Evolutionary conservation across 2,888 invertebrate species (phyloP).

Genomic region (Dichetophora obliterata): DNA sequence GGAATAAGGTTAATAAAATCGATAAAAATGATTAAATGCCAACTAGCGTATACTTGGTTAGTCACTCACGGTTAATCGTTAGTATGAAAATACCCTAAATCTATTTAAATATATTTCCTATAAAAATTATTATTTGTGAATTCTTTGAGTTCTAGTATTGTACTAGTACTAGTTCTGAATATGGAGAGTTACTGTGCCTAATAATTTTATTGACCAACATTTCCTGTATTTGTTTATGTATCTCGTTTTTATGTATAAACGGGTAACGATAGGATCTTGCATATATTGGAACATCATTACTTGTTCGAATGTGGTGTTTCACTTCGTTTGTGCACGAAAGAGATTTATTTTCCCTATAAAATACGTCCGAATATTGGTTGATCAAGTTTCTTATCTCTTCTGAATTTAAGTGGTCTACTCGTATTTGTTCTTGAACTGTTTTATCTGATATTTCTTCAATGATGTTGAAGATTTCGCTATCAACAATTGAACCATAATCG

Average conservation of each 20-base stretch:
- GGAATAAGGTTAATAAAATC: too few relatives aligned
- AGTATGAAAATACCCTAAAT: too few relatives aligned
- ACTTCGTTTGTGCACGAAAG: conserved; percentile 7
- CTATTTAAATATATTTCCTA: too few relatives aligned
- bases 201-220: conserved; percentile 35
- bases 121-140: too few relatives aligned
- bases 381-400: not conserved
- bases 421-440: conserved; percentile 9
- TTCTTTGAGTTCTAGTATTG: too few relatives aligned
- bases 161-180: conserved; percentile 22
- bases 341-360: conserved; percentile 7
- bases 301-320: conserved; percentile 13
- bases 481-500: too few relatives aligned
- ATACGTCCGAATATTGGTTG: not conserved
- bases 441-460: conserved; percentile 4
- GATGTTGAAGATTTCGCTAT: not conserved
- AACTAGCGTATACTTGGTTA: too few relatives aligned
- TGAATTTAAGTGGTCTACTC: conserved; percentile 23
- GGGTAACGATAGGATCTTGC: conserved; percentile 27
- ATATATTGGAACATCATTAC: conserved; percentile 11
- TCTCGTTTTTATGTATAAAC: conserved; percentile 30
- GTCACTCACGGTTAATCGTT: too few relatives aligned
- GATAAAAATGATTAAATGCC: too few relatives aligned
- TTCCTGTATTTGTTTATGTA: conserved; percentile 30
- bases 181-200: conserved; percentile 31